A percentile compares a stretch with the other conserved stretches of the same genome.
Evolutionary conservation across 2,113 vertebrate genomes (phyloP).

Genomic region (Eretmochelys imbricata): DNA sequence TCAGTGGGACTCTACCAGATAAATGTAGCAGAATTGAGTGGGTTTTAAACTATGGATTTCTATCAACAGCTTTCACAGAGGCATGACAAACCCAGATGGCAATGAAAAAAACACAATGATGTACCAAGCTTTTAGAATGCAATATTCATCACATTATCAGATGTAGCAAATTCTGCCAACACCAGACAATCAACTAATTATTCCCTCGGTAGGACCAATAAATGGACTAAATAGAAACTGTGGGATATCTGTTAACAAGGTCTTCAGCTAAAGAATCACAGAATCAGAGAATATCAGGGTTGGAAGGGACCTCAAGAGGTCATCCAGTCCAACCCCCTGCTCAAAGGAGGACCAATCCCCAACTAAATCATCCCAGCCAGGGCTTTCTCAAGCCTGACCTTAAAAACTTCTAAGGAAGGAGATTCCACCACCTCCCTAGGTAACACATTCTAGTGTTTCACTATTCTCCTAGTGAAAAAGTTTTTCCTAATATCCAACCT

Average conservation of each 20-base stretch:
- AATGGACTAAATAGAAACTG: constrained; percentile 53
- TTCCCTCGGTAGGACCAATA: constrained; percentile 61
- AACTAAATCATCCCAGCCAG: too few relatives aligned
- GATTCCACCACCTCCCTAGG: too few relatives aligned
- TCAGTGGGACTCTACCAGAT: background rate
- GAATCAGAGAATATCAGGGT: too few relatives aligned
- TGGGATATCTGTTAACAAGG: constrained; percentile 53
- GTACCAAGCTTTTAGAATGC: constrained; percentile 49
- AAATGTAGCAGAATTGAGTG: background rate
- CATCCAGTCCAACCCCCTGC: too few relatives aligned
- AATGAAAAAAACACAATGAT: constrained; percentile 36
- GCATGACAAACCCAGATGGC: constrained; percentile 56
- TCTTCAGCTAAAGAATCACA: background rate
- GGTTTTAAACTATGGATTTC: constrained; percentile 11
- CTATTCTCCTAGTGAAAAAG: too few relatives aligned
- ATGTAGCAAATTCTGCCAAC: constrained; percentile 52
- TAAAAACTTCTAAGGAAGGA: too few relatives aligned
- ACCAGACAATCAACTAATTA: constrained; percentile 60
- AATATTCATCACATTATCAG: constrained; percentile 65
- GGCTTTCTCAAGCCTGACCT: too few relatives aligned
- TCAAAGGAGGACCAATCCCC: too few relatives aligned
- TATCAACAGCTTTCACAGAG: constrained; percentile 18
- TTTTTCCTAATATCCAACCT: too few relatives aligned
- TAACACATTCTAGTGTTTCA: too few relatives aligned
- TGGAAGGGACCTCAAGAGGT: too few relatives aligned